A percentile compares a stretch with the other conserved stretches of the same genome.
These are phyloP conservation scores for Mactromeris polynyma DNA, from an alignment of 2,888 invertebrate species.

Conservation along the genomic window DNA sequence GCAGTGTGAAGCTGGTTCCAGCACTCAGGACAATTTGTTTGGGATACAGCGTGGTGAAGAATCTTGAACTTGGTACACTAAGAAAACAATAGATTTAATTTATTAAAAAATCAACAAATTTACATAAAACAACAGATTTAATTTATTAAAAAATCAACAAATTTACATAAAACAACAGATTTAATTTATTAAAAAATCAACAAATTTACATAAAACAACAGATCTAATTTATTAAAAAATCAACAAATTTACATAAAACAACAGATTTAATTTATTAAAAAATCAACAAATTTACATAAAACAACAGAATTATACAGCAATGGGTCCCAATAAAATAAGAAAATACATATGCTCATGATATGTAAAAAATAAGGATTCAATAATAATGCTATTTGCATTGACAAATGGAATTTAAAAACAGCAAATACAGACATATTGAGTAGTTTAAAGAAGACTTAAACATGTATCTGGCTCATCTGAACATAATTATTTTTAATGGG, in stretches of 20 bases:
- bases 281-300: too few species aligned
- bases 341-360: too few species aligned
- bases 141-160: not conserved
- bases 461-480: too few species aligned
- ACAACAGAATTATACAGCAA: too few species aligned
- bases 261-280: too few species aligned
- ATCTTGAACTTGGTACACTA: conserved; percentile 84
- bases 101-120: not conserved
- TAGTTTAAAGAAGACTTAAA: too few species aligned
- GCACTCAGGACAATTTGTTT: conserved; percentile 86
- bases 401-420: too few species aligned
- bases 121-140: not conserved
- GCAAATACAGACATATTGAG: too few species aligned
- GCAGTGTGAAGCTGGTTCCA: conserved; percentile 86
- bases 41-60: conserved; percentile 86
- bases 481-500: too few species aligned
- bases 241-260: not conserved
- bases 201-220: not conserved
- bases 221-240: not conserved
- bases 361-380: too few species aligned
- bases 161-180: not conserved
- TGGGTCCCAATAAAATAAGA: too few species aligned
- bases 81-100: conserved; percentile 28
- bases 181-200: not conserved
- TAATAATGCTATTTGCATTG: too few species aligned